A percentile compares a stretch with the other conserved stretches of the same genome.
phyloP scores from a whole-genome alignment of 2,797 vertebrate genomes.

The Phaenicophaeus curvirostris region DNA sequence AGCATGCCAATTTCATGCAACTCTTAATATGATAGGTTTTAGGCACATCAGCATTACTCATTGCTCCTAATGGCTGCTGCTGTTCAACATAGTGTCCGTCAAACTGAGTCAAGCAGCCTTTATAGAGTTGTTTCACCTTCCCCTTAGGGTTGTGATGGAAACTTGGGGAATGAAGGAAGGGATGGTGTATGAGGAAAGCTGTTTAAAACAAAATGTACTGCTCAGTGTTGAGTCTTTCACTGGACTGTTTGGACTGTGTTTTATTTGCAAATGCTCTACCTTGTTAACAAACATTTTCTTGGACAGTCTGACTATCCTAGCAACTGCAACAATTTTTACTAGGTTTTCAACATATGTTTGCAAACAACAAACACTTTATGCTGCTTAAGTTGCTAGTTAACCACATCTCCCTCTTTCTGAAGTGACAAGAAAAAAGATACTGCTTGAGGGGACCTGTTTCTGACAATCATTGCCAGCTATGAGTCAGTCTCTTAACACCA shows the following conservation, averaged over 20 bases:
- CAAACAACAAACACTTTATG: not conserved
- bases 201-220: not conserved
- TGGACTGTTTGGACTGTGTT: not conserved
- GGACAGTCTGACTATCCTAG: not conserved
- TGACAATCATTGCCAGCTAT: not conserved
- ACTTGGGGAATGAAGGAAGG: not conserved
- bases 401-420: not conserved
- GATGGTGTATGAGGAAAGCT: not conserved
- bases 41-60: not conserved
- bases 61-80: not conserved
- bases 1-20: not conserved
- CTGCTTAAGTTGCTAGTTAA: not conserved
- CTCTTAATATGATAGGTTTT: too few relatives aligned
- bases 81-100: not conserved
- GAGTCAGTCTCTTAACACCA: conserved; percentile 1
- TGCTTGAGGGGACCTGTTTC: not conserved
- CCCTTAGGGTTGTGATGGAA: not conserved
- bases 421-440: not conserved
- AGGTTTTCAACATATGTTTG: not conserved
- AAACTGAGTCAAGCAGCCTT: not conserved
- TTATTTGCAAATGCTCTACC: not conserved
- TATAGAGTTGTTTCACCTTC: not conserved
- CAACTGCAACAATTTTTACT: not conserved
- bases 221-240: not conserved
- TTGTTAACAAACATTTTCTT: not conserved